Conservation (phyloP, 1,140 invertebrate species). For the Papilio aristodemus region DNA sequence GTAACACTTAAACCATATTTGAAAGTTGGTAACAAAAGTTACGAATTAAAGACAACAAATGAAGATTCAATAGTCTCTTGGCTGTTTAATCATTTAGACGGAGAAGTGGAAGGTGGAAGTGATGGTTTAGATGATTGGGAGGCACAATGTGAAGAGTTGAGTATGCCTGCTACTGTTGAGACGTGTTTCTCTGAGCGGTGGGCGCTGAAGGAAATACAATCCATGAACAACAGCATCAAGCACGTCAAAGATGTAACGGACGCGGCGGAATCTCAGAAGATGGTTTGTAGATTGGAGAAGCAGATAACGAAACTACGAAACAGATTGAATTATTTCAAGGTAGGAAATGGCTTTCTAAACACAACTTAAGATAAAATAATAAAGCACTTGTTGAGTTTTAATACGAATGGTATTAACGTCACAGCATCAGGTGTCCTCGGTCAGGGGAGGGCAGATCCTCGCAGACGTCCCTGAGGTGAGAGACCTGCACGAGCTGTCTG, state of each 20-base stretch:
- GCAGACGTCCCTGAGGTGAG: conserved; percentile 36
- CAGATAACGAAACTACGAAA: conserved; percentile 51
- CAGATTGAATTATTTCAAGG: conserved; percentile 60
- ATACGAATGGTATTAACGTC: conserved; percentile 34
- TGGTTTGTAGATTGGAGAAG: conserved; percentile 53
- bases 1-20: conserved; percentile 56
- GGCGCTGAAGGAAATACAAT: conserved; percentile 60
- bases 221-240: conserved; percentile 57
- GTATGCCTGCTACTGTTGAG: conserved; percentile 43
- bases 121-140: conserved; percentile 52
- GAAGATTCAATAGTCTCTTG: conserved; percentile 60
- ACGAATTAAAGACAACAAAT: conserved; percentile 49
- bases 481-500: conserved; percentile 51
- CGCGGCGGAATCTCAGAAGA: conserved; percentile 43
- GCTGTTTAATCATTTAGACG: conserved; percentile 56
- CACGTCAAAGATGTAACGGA: conserved; percentile 57
- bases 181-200: conserved; percentile 63
- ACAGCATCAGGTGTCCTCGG: conserved; percentile 52
- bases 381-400: too few species aligned
- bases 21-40: conserved; percentile 46
- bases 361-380: too few species aligned
- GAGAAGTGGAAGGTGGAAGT: conserved; percentile 38
- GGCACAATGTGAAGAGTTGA: conserved; percentile 46
- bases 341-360: too few species aligned
- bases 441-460: too few species aligned